Base-by-base conservation (phyloP, 2,888 invertebrate genomes). In the Tetramorium bicarinatum region DNA sequence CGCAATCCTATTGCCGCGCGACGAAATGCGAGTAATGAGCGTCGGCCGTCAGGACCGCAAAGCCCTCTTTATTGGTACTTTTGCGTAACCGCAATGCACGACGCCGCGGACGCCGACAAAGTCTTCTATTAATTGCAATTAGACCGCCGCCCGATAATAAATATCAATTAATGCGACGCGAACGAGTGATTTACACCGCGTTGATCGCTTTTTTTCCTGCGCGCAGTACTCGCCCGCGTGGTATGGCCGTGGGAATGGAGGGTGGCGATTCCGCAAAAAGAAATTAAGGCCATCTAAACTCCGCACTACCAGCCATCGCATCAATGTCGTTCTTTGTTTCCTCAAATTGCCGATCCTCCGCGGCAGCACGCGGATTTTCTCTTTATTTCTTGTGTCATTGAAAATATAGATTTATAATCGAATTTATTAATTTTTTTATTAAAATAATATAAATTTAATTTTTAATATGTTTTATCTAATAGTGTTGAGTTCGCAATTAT, bases 41-140 rank as follows among this genome's bases (percentile, higher is more conserved):
- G 80, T 64, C 69, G 83, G 82, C 75, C 80, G 85, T 72, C 83
- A 87, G 88, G 77, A 89, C 90, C 91, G 89, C 91, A 91, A 80
- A 59, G 87, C 82, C 83, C 87, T 91, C 91, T 93, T 93, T 92
- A 92, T 92, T 90, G 93, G 91, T 91, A 87, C 91, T 92, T 92
- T 92, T 89, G 88, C 88, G 89, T 90, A 92, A 93, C 93, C 93
- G 88, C 93, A 94, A 92, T 89, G 90, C 89, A 87, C 88, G 86
- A 90, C 86, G 87, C 85, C 88, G 84, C 88, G 88, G 87, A 88
- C 86, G 91, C 93, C 93, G 94, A 93, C 93, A 93, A 93, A 93
- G 93, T 93, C 92, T 92, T 92, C 89, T 93, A 93, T 94, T 94
- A 93, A 93, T 93, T 93, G 92, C 92, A 92, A 94, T 94, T 93